These are phyloP conservation scores for Macrobrachium nipponense DNA, from an alignment of 1,140 invertebrate genomes.

Conservation along the genomic window DNA sequence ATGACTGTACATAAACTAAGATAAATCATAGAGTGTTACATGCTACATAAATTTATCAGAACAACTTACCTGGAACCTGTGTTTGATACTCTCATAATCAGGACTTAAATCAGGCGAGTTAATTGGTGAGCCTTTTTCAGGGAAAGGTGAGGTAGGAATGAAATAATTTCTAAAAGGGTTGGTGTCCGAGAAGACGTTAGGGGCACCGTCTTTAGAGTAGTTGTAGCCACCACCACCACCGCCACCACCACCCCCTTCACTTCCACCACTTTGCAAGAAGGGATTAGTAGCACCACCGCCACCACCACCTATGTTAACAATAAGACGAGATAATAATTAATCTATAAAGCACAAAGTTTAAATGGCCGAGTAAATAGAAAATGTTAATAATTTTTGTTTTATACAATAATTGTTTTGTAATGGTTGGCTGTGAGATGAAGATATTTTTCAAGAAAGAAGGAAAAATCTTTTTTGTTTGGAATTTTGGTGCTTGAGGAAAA, in stretches of 20 bases:
- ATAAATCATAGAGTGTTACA: no score
- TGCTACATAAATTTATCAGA: background rate
- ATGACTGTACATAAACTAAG: no score
- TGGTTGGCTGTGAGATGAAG: no score
- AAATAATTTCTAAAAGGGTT: constrained; percentile 57
- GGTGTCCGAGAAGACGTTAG: constrained; percentile 48
- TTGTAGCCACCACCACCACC: constrained; percentile 62
- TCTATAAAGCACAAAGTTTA: no score
- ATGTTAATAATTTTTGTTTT: no score
- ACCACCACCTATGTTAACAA: constrained; percentile 29
- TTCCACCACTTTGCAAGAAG: constrained; percentile 64
- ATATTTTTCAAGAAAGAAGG: no score
- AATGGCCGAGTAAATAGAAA: no score
- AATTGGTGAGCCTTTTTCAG: constrained; percentile 64
- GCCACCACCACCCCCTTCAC: constrained; percentile 37
- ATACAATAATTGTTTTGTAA: no score
- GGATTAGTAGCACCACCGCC: constrained; percentile 65
- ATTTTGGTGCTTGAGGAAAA: no score
- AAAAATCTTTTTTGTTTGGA: no score
- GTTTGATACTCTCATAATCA: constrained; percentile 65
- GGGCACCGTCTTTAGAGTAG: constrained; percentile 54
- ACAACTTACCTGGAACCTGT: constrained; percentile 65
- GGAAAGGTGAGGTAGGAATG: constrained; percentile 47
- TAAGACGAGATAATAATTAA: background rate
- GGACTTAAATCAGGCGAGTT: constrained; percentile 64